phyloP scores from a whole-genome alignment of 1,140 invertebrate genomes.

The Bombus turneri region DNA sequence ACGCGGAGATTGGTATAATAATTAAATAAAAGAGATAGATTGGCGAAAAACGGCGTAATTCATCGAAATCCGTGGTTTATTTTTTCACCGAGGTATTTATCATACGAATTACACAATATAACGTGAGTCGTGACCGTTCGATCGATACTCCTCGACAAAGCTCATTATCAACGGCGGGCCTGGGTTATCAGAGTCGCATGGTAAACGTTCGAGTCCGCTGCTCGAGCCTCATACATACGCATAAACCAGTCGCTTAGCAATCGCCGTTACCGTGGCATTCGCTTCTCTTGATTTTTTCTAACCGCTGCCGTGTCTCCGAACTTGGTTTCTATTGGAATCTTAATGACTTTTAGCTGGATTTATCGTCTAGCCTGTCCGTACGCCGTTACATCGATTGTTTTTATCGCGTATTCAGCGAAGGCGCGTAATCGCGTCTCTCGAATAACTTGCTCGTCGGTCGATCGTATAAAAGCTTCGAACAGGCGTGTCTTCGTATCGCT shows the following conservation, averaged over 20 bases:
- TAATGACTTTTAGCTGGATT: conserved; percentile 58
- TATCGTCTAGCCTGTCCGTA: conserved; percentile 40
- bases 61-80: neutral
- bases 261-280: neutral
- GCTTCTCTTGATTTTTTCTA: conserved; percentile 41
- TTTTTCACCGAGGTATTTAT: conserved; percentile 6
- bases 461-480: neutral
- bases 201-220: neutral
- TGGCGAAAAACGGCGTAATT: neutral
- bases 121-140: neutral
- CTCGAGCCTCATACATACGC: neutral
- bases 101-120: neutral
- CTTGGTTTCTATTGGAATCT: conserved; percentile 51
- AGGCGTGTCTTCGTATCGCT: too few relatives aligned
- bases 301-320: neutral
- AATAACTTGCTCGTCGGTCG: neutral
- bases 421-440: neutral
- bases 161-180: conserved; percentile 18
- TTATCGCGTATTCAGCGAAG: neutral
- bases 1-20: neutral
- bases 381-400: conserved; percentile 58
- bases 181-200: conserved; percentile 38
- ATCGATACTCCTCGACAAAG: conserved; percentile 35
- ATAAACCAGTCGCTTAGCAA: conserved; percentile 17
- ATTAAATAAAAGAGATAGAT: too few relatives aligned